These are phyloP conservation scores for Lineus longissimus DNA, from an alignment of 1,140 invertebrate genomes.

Conservation along the genomic window DNA sequence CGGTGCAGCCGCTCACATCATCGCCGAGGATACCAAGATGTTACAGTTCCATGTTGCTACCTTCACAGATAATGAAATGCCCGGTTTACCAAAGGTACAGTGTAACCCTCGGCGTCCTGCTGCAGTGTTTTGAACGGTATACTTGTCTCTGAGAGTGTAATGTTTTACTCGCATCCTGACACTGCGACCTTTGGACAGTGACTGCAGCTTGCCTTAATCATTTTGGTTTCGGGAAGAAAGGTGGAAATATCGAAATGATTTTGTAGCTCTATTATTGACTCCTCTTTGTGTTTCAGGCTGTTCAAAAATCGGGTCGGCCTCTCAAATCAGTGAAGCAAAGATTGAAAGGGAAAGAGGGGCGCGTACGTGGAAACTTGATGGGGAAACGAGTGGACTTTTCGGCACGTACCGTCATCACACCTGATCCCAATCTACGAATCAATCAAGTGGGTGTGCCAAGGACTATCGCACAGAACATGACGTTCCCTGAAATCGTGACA, in stretches of 20 bases:
- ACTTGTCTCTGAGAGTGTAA: too few species aligned
- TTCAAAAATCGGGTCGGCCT: slow-evolving; percentile 98
- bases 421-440: slow-evolving; percentile 97
- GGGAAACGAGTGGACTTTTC: slow-evolving; percentile 99
- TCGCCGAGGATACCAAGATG: slow-evolving; percentile 95
- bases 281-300: slow-evolving; percentile 61
- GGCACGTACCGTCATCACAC: slow-evolving; percentile 97
- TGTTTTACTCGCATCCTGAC: too few species aligned
- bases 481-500: slow-evolving; percentile 98
- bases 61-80: slow-evolving; percentile 97
- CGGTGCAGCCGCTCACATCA: slow-evolving; percentile 94
- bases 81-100: slow-evolving; percentile 86
- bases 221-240: too few species aligned
- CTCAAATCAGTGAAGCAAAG: slow-evolving; percentile 91
- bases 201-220: too few species aligned
- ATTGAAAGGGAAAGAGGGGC: slow-evolving; percentile 85
- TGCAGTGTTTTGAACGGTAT: slow-evolving; percentile 9
- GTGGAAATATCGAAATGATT: too few species aligned
- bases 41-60: slow-evolving; percentile 98
- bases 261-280: too few species aligned
- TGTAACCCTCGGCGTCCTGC: too few species aligned
- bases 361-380: slow-evolving; percentile 98
- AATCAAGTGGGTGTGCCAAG: slow-evolving; percentile 96
- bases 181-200: too few species aligned
- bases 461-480: slow-evolving; percentile 97